These are phyloP conservation scores for Phalloptychus januarius DNA, from an alignment of 2,797 vertebrate genomes.

Conservation along the genomic window DNA sequence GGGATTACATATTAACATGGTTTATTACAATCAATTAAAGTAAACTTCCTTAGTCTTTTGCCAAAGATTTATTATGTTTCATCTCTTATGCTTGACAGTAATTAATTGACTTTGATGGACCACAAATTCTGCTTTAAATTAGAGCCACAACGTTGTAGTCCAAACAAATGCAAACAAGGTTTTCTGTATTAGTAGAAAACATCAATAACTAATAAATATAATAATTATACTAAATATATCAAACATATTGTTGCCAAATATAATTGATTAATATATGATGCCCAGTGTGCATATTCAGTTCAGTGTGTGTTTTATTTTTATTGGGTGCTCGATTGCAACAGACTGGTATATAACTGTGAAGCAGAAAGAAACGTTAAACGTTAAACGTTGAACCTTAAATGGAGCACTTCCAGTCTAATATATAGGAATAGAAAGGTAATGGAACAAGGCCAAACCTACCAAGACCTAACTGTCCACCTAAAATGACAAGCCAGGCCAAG, in stretches of 20 bases:
- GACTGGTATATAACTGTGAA: neutral
- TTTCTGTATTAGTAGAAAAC: neutral
- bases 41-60: constrained; percentile 5
- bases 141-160: constrained; percentile 9
- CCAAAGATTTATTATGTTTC: constrained; percentile 9
- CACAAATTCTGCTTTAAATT: constrained; percentile 15
- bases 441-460: neutral
- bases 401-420: neutral
- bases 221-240: neutral
- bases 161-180: constrained; percentile 15
- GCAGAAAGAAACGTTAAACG: neutral
- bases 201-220: neutral
- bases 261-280: neutral
- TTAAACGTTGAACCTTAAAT: neutral
- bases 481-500: neutral
- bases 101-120: constrained; percentile 25
- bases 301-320: neutral
- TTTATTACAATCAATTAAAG: constrained; percentile 3
- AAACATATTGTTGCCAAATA: neutral
- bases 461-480: neutral
- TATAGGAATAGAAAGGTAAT: neutral
- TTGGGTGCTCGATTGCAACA: neutral
- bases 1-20: neutral
- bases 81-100: constrained; percentile 2
- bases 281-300: neutral